A percentile compares a stretch with the other conserved stretches of the same genome.
phyloP scores from a whole-genome alignment of 1,140 invertebrate genomes.

The Aphelinus atriplicis region DNA sequence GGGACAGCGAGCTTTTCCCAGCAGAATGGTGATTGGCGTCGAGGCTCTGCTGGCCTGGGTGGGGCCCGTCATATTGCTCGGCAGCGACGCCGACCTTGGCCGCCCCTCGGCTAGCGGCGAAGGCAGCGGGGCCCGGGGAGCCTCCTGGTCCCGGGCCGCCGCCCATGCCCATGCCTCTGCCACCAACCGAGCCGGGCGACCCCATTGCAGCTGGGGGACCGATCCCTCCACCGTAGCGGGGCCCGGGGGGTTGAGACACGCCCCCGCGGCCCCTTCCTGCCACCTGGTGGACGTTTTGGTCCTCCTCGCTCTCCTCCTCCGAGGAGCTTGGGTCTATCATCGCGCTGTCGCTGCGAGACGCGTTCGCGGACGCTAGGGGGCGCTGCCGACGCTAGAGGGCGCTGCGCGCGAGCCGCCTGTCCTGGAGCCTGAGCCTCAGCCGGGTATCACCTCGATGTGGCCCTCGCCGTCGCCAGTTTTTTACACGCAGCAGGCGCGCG shows the following conservation, averaged over 20 bases:
- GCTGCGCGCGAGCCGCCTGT: neutral
- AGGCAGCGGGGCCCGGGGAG: slow-evolving; percentile 42
- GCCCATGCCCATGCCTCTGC: slow-evolving; percentile 65
- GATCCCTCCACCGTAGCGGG: slow-evolving; percentile 46
- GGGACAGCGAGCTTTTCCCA: slow-evolving; percentile 70
- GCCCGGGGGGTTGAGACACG: slow-evolving; percentile 54
- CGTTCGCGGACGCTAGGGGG: neutral
- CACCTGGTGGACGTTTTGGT: slow-evolving; percentile 72
- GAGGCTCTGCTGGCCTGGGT: slow-evolving; percentile 53
- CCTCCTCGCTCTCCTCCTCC: slow-evolving; percentile 88
- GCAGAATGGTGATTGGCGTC: slow-evolving; percentile 58
- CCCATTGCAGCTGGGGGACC: slow-evolving; percentile 45
- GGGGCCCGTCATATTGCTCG: slow-evolving; percentile 43
- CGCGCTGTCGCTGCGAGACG: neutral
- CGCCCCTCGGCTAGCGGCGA: slow-evolving; percentile 53
- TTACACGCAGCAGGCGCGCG: neutral
- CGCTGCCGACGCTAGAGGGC: neutral
- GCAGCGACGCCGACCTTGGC: slow-evolving; percentile 51
- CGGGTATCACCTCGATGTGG: slow-evolving; percentile 7
- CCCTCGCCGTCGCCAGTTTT: slow-evolving; percentile 4
- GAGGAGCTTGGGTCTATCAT: slow-evolving; percentile 93
- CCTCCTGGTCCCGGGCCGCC: slow-evolving; percentile 62
- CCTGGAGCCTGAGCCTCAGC: neutral
- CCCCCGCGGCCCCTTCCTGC: slow-evolving; percentile 52
- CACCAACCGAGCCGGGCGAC: slow-evolving; percentile 48